phyloP scores from a whole-genome alignment of 1,140 invertebrate species.

The Drosophila triauraria region DNA sequence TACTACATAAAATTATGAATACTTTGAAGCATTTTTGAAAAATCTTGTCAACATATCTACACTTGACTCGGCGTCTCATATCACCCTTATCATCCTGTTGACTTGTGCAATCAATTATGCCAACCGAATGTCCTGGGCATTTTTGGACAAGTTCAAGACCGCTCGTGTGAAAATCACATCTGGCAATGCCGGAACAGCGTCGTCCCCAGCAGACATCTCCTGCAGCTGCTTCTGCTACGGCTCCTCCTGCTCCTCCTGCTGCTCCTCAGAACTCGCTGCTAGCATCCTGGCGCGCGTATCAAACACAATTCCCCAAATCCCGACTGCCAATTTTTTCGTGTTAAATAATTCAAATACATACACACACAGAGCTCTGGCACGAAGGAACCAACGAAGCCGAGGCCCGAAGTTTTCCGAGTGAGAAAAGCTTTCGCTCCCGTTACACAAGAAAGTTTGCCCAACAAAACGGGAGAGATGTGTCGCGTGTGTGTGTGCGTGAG shows the following conservation, averaged over 20 bases:
- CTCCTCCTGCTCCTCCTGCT: not conserved
- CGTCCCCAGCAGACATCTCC: slow-evolving; percentile 26
- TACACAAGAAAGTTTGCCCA: slow-evolving; percentile 44
- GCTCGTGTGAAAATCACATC: slow-evolving; percentile 46
- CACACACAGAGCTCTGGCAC: slow-evolving; percentile 18
- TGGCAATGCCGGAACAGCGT: slow-evolving; percentile 60
- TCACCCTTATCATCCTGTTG: slow-evolving; percentile 9
- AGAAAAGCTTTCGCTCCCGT: slow-evolving; percentile 72
- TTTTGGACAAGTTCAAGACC: slow-evolving; percentile 69
- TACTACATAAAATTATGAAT: not conserved
- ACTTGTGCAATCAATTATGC: slow-evolving; percentile 27
- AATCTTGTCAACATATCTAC: not conserved
- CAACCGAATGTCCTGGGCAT: slow-evolving; percentile 14
- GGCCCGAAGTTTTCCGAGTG: slow-evolving; percentile 55
- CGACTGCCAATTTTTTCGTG: slow-evolving; percentile 75
- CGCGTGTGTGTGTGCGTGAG: slow-evolving; percentile 29
- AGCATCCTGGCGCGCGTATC: slow-evolving; percentile 45
- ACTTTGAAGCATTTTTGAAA: no score
- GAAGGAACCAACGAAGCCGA: slow-evolving; percentile 7
- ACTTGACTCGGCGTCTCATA: not conserved
- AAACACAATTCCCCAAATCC: slow-evolving; percentile 74
- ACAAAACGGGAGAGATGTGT: slow-evolving; percentile 48
- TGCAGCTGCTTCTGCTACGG: slow-evolving; percentile 1
- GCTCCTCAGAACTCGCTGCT: slow-evolving; percentile 5
- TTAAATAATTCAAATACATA: slow-evolving; percentile 70